These are phyloP conservation scores for Bos indicus DNA, from an alignment of 2,113 vertebrate species.

Conservation along the genomic window DNA sequence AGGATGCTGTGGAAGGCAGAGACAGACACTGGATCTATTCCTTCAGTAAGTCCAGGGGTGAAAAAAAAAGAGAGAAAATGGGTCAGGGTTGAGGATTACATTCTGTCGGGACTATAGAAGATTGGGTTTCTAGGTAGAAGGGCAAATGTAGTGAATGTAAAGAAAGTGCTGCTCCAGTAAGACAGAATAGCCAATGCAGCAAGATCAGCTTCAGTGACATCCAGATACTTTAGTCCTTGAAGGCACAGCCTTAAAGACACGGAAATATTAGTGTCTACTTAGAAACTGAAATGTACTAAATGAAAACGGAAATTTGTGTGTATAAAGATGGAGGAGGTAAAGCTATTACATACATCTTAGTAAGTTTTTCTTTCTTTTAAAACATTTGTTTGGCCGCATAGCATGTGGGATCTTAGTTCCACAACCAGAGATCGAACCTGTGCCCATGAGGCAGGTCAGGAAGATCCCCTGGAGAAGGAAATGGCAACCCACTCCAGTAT, in stretches of 20 bases:
- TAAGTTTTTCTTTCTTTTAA: background rate
- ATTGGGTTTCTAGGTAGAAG: background rate
- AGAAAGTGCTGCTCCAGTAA: background rate
- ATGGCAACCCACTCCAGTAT: background rate
- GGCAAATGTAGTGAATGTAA: background rate
- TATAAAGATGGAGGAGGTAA: background rate
- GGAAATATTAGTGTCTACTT: background rate
- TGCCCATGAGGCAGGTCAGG: background rate
- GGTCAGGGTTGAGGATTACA: background rate
- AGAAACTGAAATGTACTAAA: background rate
- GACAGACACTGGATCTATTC: background rate
- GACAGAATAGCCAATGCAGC: accelerated
- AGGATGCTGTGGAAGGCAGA: background rate
- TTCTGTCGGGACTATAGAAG: background rate
- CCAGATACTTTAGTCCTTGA: background rate
- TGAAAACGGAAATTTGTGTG: background rate
- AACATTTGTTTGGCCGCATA: accelerated
- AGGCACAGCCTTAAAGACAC: background rate
- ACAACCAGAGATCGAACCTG: accelerated
- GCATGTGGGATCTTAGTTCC: background rate
- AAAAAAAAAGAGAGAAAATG: background rate
- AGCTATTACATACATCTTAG: background rate
- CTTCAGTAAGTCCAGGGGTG: background rate
- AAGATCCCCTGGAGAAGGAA: background rate
- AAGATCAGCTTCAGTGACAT: background rate